Evolutionary conservation across 92 coral and sea anemone species (phyloP).

Genomic region (Meandrina meandrites): DNA sequence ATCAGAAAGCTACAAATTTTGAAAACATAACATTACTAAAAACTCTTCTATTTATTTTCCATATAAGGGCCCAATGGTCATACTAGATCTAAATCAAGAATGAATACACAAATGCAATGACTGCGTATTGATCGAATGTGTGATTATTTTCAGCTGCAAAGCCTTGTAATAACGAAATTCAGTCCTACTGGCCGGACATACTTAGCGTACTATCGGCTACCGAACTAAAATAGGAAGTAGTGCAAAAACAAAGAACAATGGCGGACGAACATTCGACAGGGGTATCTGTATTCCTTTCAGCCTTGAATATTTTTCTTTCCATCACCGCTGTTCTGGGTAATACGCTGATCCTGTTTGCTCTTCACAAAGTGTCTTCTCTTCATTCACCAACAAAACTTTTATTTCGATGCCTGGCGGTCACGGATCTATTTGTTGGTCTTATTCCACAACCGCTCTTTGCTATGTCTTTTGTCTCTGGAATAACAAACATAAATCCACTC

Average conservation of each 20-base stretch:
- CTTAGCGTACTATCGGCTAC: background rate
- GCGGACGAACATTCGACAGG: background rate
- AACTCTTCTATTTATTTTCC: too few species aligned
- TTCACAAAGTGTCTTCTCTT: conserved; percentile 9
- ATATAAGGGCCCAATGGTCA: too few species aligned
- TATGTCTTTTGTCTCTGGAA: background rate
- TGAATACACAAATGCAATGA: background rate
- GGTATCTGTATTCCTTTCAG: background rate
- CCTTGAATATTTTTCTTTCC: conserved; percentile 4
- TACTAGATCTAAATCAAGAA: too few species aligned
- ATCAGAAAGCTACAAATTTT: background rate
- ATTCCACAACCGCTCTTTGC: conserved; percentile 8
- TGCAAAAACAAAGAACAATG: background rate
- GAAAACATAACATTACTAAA: too few species aligned
- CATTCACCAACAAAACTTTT: conserved; percentile 28
- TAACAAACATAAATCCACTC: background rate
- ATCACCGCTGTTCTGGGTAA: conserved; percentile 9
- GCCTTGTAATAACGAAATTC: background rate
- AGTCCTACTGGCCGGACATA: background rate
- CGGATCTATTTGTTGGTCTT: conserved; percentile 17
- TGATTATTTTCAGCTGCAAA: background rate
- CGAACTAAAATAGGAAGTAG: too few species aligned
- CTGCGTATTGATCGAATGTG: background rate
- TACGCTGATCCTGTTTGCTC: background rate
- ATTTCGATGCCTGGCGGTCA: conserved; percentile 27